phyloP scores from a whole-genome alignment of 2,113 vertebrate genomes.

The Martes martes region DNA sequence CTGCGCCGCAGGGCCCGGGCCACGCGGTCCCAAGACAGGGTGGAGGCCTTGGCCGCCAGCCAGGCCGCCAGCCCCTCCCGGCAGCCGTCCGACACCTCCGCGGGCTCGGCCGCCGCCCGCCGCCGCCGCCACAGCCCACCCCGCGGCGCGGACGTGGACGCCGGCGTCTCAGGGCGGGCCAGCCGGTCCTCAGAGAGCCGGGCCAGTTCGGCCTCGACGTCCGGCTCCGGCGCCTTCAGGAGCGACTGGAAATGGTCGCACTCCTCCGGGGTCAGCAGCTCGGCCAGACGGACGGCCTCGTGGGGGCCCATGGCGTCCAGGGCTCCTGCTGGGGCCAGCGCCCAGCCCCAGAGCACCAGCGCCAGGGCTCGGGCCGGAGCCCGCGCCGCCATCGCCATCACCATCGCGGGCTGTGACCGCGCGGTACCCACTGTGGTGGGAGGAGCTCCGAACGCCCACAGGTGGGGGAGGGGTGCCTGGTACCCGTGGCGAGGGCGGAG shows the following conservation, averaged over 20 bases:
- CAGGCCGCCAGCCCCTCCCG: slow-evolving; percentile 56
- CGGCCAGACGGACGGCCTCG: slow-evolving; percentile 74
- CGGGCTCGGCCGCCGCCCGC: background rate
- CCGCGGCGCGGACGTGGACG: background rate
- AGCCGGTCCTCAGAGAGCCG: background rate
- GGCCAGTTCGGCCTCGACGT: slow-evolving; percentile 43
- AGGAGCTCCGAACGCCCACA: background rate
- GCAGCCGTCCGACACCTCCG: slow-evolving; percentile 53
- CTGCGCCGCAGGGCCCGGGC: slow-evolving; percentile 61
- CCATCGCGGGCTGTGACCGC: background rate
- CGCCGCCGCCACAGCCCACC: background rate
- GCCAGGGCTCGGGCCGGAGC: background rate
- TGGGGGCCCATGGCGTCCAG: slow-evolving; percentile 77
- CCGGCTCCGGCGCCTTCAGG: background rate
- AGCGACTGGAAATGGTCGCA: slow-evolving; percentile 71
- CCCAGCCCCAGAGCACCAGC: slow-evolving; percentile 21
- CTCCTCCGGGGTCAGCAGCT: slow-evolving; percentile 76
- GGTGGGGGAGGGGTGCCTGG: background rate
- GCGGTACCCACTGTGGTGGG: background rate
- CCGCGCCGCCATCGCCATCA: background rate
- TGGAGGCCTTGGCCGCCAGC: slow-evolving; percentile 43
- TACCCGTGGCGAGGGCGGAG: rapidly evolving
- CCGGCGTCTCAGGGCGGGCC: background rate
- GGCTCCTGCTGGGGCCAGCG: background rate
- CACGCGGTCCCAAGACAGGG: slow-evolving; percentile 78